Conservation (phyloP, 1,140 invertebrate genomes). For the Maconellicoccus hirsutus region DNA sequence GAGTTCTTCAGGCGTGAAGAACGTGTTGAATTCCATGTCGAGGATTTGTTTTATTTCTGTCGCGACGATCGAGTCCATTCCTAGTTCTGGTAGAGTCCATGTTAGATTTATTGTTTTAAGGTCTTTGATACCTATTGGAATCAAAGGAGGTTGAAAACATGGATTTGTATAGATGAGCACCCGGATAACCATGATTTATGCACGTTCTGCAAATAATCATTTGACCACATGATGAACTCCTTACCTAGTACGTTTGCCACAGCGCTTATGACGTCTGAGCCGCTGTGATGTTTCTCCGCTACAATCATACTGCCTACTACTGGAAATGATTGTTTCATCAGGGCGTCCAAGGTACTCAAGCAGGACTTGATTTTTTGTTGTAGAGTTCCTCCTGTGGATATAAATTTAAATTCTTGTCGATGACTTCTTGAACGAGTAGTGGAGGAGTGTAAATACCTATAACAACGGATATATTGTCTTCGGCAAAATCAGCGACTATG, state of each 20-base stretch:
- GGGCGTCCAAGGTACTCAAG: not conserved
- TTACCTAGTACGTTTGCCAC: not conserved
- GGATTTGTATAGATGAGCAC: too few species aligned
- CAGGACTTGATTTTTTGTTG: not conserved
- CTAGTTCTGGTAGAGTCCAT: not conserved
- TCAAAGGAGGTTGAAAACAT: too few species aligned
- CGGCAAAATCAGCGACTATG: too few species aligned
- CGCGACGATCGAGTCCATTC: not conserved
- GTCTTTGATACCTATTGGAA: not conserved
- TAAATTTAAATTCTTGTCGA: too few species aligned
- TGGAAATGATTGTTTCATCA: not conserved
- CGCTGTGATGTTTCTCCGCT: slow-evolving; percentile 49
- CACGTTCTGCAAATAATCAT: too few species aligned
- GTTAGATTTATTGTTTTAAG: not conserved
- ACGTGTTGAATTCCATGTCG: not conserved
- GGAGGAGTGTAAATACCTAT: too few species aligned
- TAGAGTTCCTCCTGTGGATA: too few species aligned
- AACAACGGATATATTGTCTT: too few species aligned
- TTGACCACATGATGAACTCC: not conserved
- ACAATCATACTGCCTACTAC: slow-evolving; percentile 36
- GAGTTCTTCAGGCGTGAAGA: not conserved
- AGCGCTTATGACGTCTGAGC: slow-evolving; percentile 39
- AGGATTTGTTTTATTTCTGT: not conserved
- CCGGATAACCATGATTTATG: too few species aligned
- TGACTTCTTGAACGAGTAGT: too few species aligned